phyloP scores from a whole-genome alignment of 2,797 vertebrate genomes.

The Linurgus olivaceus region DNA sequence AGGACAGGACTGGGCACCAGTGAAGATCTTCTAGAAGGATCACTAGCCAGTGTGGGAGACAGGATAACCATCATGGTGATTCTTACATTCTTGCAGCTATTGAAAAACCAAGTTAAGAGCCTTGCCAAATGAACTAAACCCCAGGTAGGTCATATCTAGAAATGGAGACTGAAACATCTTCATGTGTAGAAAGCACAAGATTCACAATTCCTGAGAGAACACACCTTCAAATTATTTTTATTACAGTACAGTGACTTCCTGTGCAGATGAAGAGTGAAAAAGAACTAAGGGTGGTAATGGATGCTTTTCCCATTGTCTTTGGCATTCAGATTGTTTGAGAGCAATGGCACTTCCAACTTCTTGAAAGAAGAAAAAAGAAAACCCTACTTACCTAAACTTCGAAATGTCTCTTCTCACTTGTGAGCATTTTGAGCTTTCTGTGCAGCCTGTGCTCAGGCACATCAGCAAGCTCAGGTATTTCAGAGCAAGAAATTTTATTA shows the following conservation, averaged over 20 bases:
- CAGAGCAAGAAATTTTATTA: background rate
- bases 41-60: background rate
- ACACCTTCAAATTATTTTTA: background rate
- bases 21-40: background rate
- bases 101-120: background rate
- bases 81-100: background rate
- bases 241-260: background rate
- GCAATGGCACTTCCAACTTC: background rate
- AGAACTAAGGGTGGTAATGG: background rate
- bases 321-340: background rate
- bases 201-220: background rate
- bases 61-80: background rate
- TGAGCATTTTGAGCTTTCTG: rapidly evolving
- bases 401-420: background rate
- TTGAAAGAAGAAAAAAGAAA: background rate
- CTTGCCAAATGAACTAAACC: background rate
- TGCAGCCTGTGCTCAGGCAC: background rate
- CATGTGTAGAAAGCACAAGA: background rate
- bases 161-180: background rate
- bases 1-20: background rate
- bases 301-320: background rate
- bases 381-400: background rate
- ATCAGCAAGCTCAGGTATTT: background rate
- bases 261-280: background rate
- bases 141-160: background rate